phyloP scores from a whole-genome alignment of 2,797 vertebrate genomes.

The Muscicapa comitata region DNA sequence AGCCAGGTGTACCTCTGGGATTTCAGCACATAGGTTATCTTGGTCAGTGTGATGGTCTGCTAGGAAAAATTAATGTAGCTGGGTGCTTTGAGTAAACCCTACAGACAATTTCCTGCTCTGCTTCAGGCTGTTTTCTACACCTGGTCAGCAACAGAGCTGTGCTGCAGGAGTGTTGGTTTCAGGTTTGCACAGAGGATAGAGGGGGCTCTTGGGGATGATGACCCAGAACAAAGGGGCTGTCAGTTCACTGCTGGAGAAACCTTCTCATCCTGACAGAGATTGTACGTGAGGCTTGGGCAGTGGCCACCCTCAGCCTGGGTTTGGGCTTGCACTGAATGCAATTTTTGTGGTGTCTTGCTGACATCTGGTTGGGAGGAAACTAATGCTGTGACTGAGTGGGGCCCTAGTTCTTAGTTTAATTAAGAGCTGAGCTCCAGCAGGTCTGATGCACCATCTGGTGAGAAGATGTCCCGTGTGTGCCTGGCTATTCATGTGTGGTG shows the following conservation, averaged over 20 bases:
- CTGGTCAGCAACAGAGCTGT: fast-evolving
- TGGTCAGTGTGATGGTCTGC: neutral
- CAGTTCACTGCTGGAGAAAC: neutral
- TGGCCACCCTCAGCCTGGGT: neutral
- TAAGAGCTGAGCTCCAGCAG: conserved; percentile 6
- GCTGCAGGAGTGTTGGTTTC: neutral
- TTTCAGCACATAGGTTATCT: neutral
- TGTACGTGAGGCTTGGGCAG: neutral
- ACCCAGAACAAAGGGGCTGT: neutral
- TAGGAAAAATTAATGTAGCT: neutral
- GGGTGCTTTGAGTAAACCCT: neutral
- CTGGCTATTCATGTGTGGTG: neutral
- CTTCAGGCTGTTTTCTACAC: neutral
- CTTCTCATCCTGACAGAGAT: neutral
- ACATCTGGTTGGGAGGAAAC: conserved; percentile 18
- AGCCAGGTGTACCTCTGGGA: fast-evolving
- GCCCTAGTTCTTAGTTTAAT: conserved; percentile 12
- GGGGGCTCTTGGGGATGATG: neutral
- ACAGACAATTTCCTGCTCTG: neutral
- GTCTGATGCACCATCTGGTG: conserved; percentile 34
- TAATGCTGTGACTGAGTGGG: neutral
- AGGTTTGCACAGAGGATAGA: neutral
- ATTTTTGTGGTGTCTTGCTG: neutral
- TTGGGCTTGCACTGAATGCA: neutral
- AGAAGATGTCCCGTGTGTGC: conserved; percentile 18